Base-by-base conservation (phyloP, 2,797 vertebrate species). In the Spheniscus humboldti region DNA sequence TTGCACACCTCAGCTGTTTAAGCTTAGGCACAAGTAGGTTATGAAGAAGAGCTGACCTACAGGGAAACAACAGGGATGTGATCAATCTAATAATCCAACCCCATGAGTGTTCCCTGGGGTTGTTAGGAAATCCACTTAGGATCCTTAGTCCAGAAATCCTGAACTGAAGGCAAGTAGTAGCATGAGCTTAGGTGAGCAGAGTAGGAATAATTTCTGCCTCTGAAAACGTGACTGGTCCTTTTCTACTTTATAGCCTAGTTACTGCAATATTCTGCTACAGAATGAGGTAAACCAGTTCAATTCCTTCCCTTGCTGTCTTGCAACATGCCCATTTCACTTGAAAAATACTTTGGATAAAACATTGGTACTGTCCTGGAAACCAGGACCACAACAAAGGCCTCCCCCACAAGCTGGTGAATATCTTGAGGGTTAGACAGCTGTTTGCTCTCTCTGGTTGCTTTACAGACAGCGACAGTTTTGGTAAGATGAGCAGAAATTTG, bases 401-500 rank as follows among this genome's bases (percentile, higher is more conserved):
- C 17, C 27, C 5, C 24, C 25, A 60, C 22, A 80, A 77, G n/a
- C 4, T 60, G 33, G 15, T 18, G 16, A 72, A 45, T 47, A 56
- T 57, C 45, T 31, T 45, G 18, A 88, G 18, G 15, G 18, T 71
- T 37, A 48, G 31, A 30, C 10, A 71, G 19, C 39, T 74, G 2
- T 43, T 82, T 86, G 11, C 6, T 35, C 13, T 75, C 22, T 55
- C 35, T 73, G 20, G 27, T 52, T 76, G 33, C 52, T 57, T 66
- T 69, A 60, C 28, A 60, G 68, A 43, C 0, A 14, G 13, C 2
- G 0, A 52, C 6, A 18, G 3, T 55, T 86, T 37, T 20, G 6
- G 11, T 35, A 63, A 82, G 18, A 66, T 37, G 12, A 67, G 7
- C 18, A 80, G 22, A 69, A 72, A 59, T 74, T n/a, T 55, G 6